Evolutionary conservation across 2,797 vertebrate genomes (phyloP).

Genomic region (Sebastes jordani): DNA sequence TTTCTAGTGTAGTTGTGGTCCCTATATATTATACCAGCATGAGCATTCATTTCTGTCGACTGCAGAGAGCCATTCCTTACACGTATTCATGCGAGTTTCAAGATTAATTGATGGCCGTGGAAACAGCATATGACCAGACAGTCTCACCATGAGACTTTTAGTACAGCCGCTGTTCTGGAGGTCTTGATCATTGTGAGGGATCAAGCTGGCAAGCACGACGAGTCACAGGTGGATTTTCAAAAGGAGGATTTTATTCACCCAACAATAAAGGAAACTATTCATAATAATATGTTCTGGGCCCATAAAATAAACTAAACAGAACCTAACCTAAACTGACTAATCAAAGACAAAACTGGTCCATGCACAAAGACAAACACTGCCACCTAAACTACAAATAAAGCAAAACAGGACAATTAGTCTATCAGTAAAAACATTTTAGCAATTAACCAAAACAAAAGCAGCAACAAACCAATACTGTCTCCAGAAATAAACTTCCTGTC

Average conservation of each 20-base stretch:
- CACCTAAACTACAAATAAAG: background rate
- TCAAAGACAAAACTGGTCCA: background rate
- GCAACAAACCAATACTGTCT: background rate
- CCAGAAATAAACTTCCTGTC: background rate
- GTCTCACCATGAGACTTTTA: background rate
- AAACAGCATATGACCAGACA: background rate
- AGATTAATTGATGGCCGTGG: background rate
- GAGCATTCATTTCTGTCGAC: background rate
- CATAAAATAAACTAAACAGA: background rate
- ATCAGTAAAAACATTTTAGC: background rate
- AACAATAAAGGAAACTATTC: background rate
- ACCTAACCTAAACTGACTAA: background rate
- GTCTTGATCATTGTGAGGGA: background rate
- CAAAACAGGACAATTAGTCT: background rate
- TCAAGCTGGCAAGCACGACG: background rate
- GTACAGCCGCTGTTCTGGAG: background rate
- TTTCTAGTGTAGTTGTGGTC: background rate
- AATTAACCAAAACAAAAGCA: background rate
- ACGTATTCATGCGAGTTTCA: background rate
- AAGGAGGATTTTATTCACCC: background rate
- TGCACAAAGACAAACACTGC: background rate
- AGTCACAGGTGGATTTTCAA: background rate
- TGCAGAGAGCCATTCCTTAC: background rate
- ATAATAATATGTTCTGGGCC: fast-evolving
- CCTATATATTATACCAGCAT: background rate